Base-by-base conservation (phyloP, 1,140 invertebrate species). In the Thaumetopoea pityocampa region DNA sequence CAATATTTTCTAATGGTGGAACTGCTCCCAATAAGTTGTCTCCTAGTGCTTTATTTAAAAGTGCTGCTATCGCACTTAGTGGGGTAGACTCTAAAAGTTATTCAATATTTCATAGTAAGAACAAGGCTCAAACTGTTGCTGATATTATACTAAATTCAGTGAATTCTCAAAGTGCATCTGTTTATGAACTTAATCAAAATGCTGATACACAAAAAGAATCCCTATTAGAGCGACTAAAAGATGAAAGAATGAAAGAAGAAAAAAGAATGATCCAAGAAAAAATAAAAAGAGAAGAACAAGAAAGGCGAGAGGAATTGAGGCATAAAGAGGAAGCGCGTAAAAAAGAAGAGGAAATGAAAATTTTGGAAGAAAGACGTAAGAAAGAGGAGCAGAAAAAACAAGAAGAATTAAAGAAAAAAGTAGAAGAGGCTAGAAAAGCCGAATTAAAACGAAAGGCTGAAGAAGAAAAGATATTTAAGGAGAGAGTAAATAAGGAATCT, bases 401-500 rank as follows among this genome's bases (percentile, higher is more conserved):
- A 64, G 73, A 81, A 55, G 59, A 78, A 37, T 41, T 79, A 37
- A 78, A 64, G 36, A 81, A 54, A 42, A 82, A 78, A 63, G 30
- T 78, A 40, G 68, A 81, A 65, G 65, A 81, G 68, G 66, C 84
- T 52, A 70, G 32, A 32, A 52, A 60, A 60, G 57, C 60, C 6
- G 68, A 82, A 47, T 29, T 67, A 5, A 66, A 68, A 26, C 26
- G 79, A 23, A 77, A 82, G 41, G 81, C 64, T 7, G 65, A 82
- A 18, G 60, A 83, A 46, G 54, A 85, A 9, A 60, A 69, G n/a
- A 49, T 63, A 40, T 87, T 62, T 50, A 82, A 42, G 30, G 73
- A 67, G 28, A 57, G 44, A 36, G 67, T 87, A 8, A 67, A 85
- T 18, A 74, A 67, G 44, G 74, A 87, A 84, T 67, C 72, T 34